These are phyloP conservation scores for Etheostoma cragini DNA, from an alignment of 2,113 vertebrate species.

Conservation along the genomic window DNA sequence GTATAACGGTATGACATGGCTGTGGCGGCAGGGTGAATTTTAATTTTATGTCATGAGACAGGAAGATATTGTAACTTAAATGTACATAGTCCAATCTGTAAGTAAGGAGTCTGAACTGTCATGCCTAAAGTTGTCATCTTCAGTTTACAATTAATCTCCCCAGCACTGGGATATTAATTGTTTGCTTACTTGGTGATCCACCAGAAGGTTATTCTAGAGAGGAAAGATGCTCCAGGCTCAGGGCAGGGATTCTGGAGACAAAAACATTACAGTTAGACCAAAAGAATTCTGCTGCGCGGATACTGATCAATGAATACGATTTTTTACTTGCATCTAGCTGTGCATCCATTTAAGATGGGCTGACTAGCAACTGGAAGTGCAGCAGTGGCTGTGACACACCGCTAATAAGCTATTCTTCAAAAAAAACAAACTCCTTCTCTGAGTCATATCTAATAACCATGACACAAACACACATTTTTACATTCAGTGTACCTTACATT, in stretches of 20 bases:
- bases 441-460: neutral
- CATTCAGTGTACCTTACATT: neutral
- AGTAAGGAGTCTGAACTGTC: neutral
- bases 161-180: fast-evolving
- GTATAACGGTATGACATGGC: too few species aligned
- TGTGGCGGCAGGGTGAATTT: too few species aligned
- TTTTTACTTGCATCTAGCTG: neutral
- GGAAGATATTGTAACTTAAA: too few species aligned
- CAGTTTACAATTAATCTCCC: neutral
- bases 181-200: conserved; percentile 93
- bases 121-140: neutral
- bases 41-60: too few species aligned
- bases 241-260: conserved; percentile 92
- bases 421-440: neutral
- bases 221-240: conserved; percentile 91
- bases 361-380: neutral
- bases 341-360: neutral
- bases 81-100: too few species aligned
- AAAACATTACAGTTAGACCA: neutral
- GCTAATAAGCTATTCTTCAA: neutral
- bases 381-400: too few species aligned
- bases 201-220: conserved; percentile 96
- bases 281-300: neutral
- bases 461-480: neutral
- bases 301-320: neutral